Conservation (phyloP, 2,888 invertebrate genomes). For the Ornithoptera priamus region DNA sequence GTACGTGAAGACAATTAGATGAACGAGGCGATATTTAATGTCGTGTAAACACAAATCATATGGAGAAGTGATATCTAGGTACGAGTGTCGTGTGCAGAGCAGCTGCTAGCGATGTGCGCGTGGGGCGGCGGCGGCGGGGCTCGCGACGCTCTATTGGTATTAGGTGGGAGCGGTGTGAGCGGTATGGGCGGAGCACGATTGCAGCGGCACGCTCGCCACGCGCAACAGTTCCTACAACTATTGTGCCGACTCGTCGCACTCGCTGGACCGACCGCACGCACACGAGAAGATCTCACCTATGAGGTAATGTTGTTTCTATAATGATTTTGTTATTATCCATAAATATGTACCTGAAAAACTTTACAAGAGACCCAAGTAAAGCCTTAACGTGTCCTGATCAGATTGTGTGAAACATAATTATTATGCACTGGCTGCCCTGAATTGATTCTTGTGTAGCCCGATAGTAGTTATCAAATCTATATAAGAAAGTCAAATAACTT, state of each 20-base stretch:
- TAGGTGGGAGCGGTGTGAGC: constrained; percentile 54
- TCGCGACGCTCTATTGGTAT: constrained; percentile 57
- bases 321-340: no score
- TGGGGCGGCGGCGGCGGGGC: constrained; percentile 84
- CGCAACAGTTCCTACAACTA: constrained; percentile 88
- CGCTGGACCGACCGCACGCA: constrained; percentile 85
- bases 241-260: constrained; percentile 84
- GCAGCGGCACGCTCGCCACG: constrained; percentile 83
- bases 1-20: no score
- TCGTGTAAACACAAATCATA: no score
- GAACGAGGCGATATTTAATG: no score
- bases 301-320: constrained; percentile 45
- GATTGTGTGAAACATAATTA: no score
- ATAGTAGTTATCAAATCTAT: no score
- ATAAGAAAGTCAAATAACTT: no score
- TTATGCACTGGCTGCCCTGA: no score
- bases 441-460: no score
- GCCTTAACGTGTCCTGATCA: no score
- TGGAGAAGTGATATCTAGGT: constrained; percentile 62
- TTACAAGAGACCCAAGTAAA: no score
- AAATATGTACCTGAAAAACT: no score
- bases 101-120: constrained; percentile 90
- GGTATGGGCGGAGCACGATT: constrained; percentile 75
- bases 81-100: constrained; percentile 89
- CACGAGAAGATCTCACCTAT: constrained; percentile 77